Conservation (phyloP, 2,797 vertebrate species). For the Sebastes alutus region DNA sequence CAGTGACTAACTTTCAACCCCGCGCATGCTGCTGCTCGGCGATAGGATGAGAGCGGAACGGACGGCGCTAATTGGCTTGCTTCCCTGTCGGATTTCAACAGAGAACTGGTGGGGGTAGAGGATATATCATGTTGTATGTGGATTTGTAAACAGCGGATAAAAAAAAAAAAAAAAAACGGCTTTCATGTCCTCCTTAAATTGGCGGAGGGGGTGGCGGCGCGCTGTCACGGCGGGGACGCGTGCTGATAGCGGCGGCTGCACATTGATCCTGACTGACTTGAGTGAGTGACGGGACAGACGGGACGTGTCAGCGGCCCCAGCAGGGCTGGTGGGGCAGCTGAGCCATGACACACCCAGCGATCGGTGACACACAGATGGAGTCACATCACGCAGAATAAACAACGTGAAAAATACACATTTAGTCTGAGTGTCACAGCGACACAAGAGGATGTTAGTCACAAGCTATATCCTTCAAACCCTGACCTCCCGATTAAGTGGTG, state of each 20-base stretch:
- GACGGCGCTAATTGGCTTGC: constrained; percentile 76
- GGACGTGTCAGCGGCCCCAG: constrained; percentile 32
- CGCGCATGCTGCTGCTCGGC: constrained; percentile 48
- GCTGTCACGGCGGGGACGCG: constrained; percentile 5
- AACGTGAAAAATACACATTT: background rate
- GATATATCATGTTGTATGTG: constrained; percentile 36
- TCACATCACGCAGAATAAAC: background rate
- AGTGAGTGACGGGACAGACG: constrained; percentile 11
- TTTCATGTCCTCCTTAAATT: constrained; percentile 55
- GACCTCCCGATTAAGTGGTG: constrained; percentile 36
- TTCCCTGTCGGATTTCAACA: constrained; percentile 70
- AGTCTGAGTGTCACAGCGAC: constrained; percentile 3
- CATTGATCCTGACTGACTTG: constrained; percentile 59
- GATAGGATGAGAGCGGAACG: constrained; percentile 74
- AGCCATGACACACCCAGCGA: constrained; percentile 23
- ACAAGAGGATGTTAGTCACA: constrained; percentile 32
- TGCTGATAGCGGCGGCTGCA: background rate
- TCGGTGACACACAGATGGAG: background rate
- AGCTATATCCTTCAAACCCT: constrained; percentile 45
- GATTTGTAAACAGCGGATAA: constrained; percentile 76
- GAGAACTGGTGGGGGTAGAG: constrained; percentile 5
- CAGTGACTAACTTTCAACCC: constrained; percentile 61
- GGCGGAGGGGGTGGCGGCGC: constrained; percentile 13
- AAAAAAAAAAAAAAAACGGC: constrained; percentile 22
- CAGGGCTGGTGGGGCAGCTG: background rate